A percentile compares a stretch with the other conserved stretches of the same genome.
phyloP scores from a whole-genome alignment of 2,797 vertebrate species.

The Xyrichtys novacula region DNA sequence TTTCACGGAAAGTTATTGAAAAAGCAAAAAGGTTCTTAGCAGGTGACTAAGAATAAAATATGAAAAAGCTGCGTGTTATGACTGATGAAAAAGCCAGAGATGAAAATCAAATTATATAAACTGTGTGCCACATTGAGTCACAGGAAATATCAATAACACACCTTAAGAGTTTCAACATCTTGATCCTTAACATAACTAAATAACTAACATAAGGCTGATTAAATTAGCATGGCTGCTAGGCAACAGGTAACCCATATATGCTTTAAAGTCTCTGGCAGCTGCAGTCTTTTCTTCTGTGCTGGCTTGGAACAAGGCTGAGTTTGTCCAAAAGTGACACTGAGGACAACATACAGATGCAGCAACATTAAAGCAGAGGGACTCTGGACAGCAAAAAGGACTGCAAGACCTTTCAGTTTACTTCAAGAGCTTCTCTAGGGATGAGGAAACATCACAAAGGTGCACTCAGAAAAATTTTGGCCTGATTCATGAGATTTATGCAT shows the following conservation, averaged over 20 bases:
- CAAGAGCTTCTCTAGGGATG: not conserved
- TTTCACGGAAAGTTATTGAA: no score
- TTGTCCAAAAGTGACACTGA: constrained; percentile 1
- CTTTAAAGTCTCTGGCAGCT: constrained; percentile 36
- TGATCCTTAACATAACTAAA: constrained; percentile 16
- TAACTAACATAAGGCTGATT: constrained; percentile 55
- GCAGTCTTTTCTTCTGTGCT: constrained; percentile 24
- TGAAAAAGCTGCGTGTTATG: no score
- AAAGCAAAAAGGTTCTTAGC: no score
- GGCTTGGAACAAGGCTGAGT: constrained; percentile 36
- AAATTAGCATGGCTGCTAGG: constrained; percentile 73
- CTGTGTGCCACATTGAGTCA: no score
- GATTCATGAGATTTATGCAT: no score
- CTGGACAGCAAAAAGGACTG: not conserved
- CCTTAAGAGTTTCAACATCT: constrained; percentile 20
- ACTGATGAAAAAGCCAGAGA: no score
- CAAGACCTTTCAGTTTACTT: not conserved
- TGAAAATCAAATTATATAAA: no score
- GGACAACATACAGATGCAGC: constrained; percentile 5
- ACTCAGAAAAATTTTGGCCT: no score
- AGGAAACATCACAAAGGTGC: not conserved
- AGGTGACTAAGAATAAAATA: no score
- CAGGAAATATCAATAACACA: constrained; percentile 1
- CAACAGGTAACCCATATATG: constrained; percentile 73
- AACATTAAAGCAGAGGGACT: constrained; percentile 6